A percentile compares a stretch with the other conserved stretches of the same genome.
Evolutionary conservation across 1,140 invertebrate species (phyloP).

Genomic region (Bactericera cockerelli): DNA sequence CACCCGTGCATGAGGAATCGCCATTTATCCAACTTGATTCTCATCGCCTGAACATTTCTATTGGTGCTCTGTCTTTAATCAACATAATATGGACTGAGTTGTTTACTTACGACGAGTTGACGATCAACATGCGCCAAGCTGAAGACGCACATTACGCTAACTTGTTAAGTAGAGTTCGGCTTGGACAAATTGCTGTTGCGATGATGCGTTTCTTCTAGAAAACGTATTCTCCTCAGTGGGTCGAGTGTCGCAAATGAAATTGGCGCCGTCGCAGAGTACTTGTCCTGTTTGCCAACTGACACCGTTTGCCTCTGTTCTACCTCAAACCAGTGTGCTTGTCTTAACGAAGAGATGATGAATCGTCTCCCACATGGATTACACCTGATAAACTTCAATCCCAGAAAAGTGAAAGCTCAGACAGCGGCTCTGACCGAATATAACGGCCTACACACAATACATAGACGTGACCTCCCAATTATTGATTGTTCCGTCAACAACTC

Average conservation of each 20-base stretch:
- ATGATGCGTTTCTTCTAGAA: background rate
- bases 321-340: background rate
- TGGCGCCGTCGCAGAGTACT: background rate
- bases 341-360: background rate
- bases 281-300: background rate
- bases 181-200: background rate
- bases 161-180: background rate
- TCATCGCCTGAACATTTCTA: constrained; percentile 18
- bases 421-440: background rate
- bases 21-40: constrained; percentile 19
- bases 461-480: background rate
- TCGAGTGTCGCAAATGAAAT: background rate
- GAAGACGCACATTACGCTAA: constrained; percentile 8
- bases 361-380: constrained; percentile 23
- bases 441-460: background rate
- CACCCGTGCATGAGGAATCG: constrained; percentile 22
- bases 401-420: constrained; percentile 3
- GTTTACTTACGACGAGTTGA: too few relatives aligned
- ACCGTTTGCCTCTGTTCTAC: background rate
- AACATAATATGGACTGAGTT: constrained; percentile 20
- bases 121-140: constrained; percentile 21
- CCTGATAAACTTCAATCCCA: constrained; percentile 11
- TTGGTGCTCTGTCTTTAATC: constrained; percentile 17
- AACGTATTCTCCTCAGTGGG: background rate
- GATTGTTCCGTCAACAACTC: background rate